phyloP scores from a whole-genome alignment of 2,797 vertebrate genomes.

The Pangasius djambal region DNA sequence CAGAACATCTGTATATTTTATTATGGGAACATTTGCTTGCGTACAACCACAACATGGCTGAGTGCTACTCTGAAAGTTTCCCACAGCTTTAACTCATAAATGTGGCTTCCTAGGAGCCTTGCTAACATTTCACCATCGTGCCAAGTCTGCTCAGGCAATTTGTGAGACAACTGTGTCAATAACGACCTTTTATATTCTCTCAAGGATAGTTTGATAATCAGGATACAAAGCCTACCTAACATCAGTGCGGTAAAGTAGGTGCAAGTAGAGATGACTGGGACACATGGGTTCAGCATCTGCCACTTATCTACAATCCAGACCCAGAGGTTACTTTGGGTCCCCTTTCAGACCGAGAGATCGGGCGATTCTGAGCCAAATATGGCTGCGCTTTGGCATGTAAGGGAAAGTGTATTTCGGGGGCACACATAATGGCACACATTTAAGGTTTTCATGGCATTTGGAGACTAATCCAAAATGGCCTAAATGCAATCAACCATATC shows the following conservation, averaged over 20 bases:
- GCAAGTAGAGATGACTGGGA: background rate
- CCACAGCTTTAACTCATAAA: slow-evolving; percentile 24
- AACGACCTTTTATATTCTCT: slow-evolving; percentile 17
- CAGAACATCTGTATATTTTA: slow-evolving; percentile 21
- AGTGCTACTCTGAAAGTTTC: slow-evolving; percentile 21
- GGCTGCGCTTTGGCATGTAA: background rate
- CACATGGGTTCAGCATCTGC: slow-evolving; percentile 17
- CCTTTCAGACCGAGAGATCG: background rate
- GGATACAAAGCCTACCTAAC: background rate
- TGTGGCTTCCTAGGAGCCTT: slow-evolving; percentile 25
- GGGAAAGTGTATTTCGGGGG: background rate
- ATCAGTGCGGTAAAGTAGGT: background rate
- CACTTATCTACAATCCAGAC: background rate
- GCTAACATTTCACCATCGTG: slow-evolving; percentile 24
- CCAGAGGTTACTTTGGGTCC: slow-evolving; percentile 13
- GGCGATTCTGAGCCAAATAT: background rate
- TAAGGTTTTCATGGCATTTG: slow-evolving; percentile 22
- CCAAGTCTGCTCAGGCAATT: slow-evolving; percentile 15
- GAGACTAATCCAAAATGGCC: slow-evolving; percentile 3
- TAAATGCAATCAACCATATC: background rate
- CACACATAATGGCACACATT: background rate
- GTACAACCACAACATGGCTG: slow-evolving; percentile 33
- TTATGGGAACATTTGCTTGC: slow-evolving; percentile 27
- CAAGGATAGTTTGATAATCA: slow-evolving; percentile 19
- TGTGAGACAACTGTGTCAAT: slow-evolving; percentile 23